Evolutionary conservation across 2,888 invertebrate species (phyloP), one percentile per base, ranked within the genome.

Genomic region (Diaperis boleti): DNA sequence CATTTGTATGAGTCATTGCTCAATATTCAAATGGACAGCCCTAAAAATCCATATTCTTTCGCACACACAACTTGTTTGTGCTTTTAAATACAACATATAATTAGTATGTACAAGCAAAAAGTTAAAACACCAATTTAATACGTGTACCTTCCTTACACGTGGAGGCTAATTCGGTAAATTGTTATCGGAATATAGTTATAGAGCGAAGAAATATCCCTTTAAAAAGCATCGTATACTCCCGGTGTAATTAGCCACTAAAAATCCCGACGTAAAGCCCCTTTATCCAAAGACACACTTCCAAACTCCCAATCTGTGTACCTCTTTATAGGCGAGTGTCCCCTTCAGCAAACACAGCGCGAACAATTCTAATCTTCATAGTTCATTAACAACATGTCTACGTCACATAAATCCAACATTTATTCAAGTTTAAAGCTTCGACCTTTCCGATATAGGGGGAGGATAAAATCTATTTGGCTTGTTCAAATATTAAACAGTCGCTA

Each of bases 401-500:
- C 61, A 62, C 60, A 66, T 64, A 62, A 64, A 70, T 64, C 64
- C 57, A 66, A 63, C 65, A 65, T 67, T 69, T 67, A 64, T 64
- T 63, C 59, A 67, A 67, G 62, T 68, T 70, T 66, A 64, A 67
- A 69, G 61, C 62, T 47, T 62, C 65, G 64, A 68, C 65, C 67
- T 67, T 62, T 63, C 44, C 31, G 33, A 33, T 55, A 52, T 59
- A 49, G n/a, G 55, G 62, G 57, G 72, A 70, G 71, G 72, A 72
- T 64, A 67, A 73, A 75, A 72, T 75, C 76, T 74, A 74, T 76
- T 76, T 74, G 71, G 69, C 69, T 64, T 74, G 73, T 69, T 76
- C 75, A 76, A 76, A 76, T 75, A 76, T 76, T 76, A 74, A 76
- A 70, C 72, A 73, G 69, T 70, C 69, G 70, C 70, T 65, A 70